A percentile compares a stretch with the other conserved stretches of the same genome.
These are phyloP conservation scores for Chloropsis cyanopogon DNA, from an alignment of 2,113 vertebrate species.

Conservation along the genomic window DNA sequence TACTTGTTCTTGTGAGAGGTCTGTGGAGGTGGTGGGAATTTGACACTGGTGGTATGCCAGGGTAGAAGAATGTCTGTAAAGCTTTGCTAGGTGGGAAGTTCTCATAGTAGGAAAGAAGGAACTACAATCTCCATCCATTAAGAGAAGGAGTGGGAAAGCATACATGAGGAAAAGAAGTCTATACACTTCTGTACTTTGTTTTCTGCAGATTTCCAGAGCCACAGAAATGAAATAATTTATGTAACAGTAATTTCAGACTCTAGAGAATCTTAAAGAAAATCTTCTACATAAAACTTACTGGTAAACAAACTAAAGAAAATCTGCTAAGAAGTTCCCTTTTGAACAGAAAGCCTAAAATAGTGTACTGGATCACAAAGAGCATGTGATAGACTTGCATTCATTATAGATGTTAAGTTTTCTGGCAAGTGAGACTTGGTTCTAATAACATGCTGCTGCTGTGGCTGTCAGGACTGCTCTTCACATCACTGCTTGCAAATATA, in stretches of 20 bases:
- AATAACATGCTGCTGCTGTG: not conserved
- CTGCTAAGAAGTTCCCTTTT: not conserved
- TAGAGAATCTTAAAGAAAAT: not conserved
- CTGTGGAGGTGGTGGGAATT: not conserved
- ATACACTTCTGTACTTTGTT: not conserved
- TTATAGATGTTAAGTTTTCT: conserved; percentile 11
- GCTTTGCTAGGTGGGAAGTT: not conserved
- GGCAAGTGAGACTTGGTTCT: not conserved
- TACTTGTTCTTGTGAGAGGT: not conserved
- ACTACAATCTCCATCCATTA: not conserved
- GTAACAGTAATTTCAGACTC: not conserved
- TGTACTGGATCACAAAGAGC: not conserved
- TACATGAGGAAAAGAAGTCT: not conserved
- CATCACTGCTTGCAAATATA: not conserved
- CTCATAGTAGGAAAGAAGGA: not conserved
- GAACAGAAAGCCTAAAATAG: not conserved
- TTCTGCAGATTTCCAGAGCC: not conserved
- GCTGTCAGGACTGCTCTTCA: not conserved
- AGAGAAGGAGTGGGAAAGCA: not conserved
- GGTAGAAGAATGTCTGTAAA: not conserved
- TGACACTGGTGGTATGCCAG: not conserved
- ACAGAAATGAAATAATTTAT: not conserved
- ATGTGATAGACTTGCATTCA: not conserved
- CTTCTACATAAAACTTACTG: not conserved
- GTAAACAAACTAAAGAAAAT: not conserved